Conservation (phyloP, 2,888 invertebrate genomes). For the Lithophane leautieri region DNA sequence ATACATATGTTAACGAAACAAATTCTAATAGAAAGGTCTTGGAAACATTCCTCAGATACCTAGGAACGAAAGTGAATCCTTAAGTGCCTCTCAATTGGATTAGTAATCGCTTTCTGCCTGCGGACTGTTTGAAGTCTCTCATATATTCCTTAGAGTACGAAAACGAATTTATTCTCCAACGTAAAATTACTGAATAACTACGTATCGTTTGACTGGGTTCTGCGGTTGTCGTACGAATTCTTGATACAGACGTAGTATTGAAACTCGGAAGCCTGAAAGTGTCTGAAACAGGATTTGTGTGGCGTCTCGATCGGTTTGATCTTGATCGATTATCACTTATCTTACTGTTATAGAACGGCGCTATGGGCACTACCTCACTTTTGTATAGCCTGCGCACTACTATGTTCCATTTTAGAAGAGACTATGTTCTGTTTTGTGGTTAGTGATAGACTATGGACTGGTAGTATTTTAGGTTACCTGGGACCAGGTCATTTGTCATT, state of each 20-base stretch:
- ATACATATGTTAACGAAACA: constrained; percentile 38
- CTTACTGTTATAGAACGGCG: background rate
- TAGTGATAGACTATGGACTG: background rate
- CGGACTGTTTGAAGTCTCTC: constrained; percentile 48
- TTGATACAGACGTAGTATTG: background rate
- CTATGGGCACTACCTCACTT: no score
- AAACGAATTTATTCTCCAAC: constrained; percentile 24
- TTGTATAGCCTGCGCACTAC: background rate
- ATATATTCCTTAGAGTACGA: constrained; percentile 26
- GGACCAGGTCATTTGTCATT: background rate
- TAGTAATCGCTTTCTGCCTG: constrained; percentile 21
- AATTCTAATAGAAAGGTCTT: constrained; percentile 28
- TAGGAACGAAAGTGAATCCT: constrained; percentile 48
- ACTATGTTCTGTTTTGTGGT: background rate
- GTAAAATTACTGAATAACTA: constrained; percentile 20
- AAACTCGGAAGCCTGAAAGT: constrained; percentile 5
- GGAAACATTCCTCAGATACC: constrained; percentile 33
- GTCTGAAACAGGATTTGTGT: background rate
- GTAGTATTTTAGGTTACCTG: background rate
- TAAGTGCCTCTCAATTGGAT: constrained; percentile 49
- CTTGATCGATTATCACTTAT: no score
- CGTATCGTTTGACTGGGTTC: constrained; percentile 12
- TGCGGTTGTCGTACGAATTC: background rate
- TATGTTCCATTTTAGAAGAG: background rate
- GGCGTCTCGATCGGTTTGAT: background rate